Percentiles rank a stretch among this genome's conserved stretches.
Evolutionary conservation across 1,140 invertebrate genomes (phyloP).

Genomic region (Berghia stephanieae): DNA sequence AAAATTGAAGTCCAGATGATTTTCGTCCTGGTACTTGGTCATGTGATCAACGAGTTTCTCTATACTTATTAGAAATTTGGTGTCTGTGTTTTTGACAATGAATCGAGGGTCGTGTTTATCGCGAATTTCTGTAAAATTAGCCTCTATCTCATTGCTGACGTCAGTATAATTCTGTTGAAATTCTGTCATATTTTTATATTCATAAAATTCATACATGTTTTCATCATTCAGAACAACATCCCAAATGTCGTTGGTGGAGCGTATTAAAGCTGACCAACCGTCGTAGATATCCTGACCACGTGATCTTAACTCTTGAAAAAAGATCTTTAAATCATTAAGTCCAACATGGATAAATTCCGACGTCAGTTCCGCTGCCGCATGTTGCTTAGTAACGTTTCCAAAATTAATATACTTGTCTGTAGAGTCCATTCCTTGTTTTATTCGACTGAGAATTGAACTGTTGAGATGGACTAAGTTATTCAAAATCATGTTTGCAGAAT

Average conservation of each 20-base stretch:
- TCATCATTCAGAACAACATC: slow-evolving; percentile 41
- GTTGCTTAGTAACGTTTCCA: slow-evolving; percentile 33
- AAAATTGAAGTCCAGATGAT: too few species aligned
- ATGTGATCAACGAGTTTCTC: too few species aligned
- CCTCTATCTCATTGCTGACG: too few species aligned
- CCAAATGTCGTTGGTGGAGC: slow-evolving; percentile 41
- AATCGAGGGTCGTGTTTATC: too few species aligned
- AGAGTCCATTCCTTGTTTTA: slow-evolving; percentile 26
- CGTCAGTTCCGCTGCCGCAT: slow-evolving; percentile 37
- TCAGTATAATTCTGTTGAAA: slow-evolving; percentile 41
- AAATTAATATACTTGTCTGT: slow-evolving; percentile 38
- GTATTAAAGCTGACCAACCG: slow-evolving; percentile 36
- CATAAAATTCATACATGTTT: slow-evolving; percentile 48
- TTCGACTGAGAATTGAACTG: slow-evolving; percentile 18
- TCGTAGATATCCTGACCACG: slow-evolving; percentile 48
- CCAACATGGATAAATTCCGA: slow-evolving; percentile 37
- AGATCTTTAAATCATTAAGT: slow-evolving; percentile 37
- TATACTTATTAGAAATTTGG: too few species aligned
- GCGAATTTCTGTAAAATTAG: too few species aligned
- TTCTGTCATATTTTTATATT: slow-evolving; percentile 36
- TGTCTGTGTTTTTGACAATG: too few species aligned
- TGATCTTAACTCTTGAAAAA: slow-evolving; percentile 47
- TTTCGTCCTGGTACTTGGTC: too few species aligned
- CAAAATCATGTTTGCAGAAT: slow-evolving; percentile 34
- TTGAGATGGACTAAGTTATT: slow-evolving; percentile 29